Evolutionary conservation across 2,888 invertebrate species (phyloP), one percentile per base, ranked within the genome.

Genomic region (Exocentrus adspersus): DNA sequence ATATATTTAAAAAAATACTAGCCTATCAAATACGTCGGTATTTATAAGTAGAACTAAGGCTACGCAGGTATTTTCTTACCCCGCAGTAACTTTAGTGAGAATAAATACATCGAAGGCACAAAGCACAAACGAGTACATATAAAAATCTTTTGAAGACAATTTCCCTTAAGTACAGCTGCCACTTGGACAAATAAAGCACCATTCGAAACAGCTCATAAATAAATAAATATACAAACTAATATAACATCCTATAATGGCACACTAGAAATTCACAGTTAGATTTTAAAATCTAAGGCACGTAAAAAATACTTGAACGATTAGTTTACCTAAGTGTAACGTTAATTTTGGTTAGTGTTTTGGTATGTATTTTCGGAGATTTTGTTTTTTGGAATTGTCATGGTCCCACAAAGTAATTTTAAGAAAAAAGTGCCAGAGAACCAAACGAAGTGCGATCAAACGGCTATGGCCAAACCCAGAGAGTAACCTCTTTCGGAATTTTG

Each of bases 401-500:
- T 67, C 64, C 67, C 64, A 52, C 43, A 28, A 51, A 60, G 45
- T 50, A 51, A 53, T 24, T 57, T 30, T 16, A 43, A 12, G 20
- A 12, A 21, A 21, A 19, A 46, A 57, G 46, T 57, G 57, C 57
- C 56, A 17, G 37, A 53, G 9, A 42, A 56, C 43, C 3, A 28
- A 32, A 20, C 10, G 20, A 20, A 57, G 24, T 7, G n/a, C 17
- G 45, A 45, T 64, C 50, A 80, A 60, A 80, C 80, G 5, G 80
- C 77, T 54, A 80, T 80, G 6, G 80, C 79, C 46, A 79, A 66
- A 32, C 78, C 75, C 30, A 80, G 67, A 12, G 76, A 58, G 41
- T 62, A 67, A 19, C 61, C 64, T 61, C 67, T 67, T 45, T 61
- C 68, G 14, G 67, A 58, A 28, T 53, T 66, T 37, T 65, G 60